These are phyloP conservation scores for Holothuria leucospilota DNA, from an alignment of 53 echinoderm and acorn worm species.

Conservation along the genomic window DNA sequence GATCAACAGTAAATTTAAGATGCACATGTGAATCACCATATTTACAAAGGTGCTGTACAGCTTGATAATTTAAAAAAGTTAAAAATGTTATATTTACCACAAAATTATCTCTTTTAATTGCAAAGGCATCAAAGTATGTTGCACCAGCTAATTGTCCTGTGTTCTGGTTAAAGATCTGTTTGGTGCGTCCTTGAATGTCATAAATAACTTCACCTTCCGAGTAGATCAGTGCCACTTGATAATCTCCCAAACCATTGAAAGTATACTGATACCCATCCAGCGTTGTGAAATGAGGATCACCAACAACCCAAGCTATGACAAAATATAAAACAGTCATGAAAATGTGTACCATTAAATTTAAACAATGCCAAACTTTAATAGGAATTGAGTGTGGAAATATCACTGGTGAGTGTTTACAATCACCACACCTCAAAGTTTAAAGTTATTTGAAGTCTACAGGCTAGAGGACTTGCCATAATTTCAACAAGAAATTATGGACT, in stretches of 20 bases:
- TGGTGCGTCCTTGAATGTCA: slow-evolving; percentile 83
- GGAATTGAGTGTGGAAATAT: no score
- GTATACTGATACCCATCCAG: slow-evolving; percentile 85
- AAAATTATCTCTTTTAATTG: slow-evolving; percentile 60
- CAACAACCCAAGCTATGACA: slow-evolving; percentile 77
- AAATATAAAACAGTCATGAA: not conserved
- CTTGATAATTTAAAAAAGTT: no score
- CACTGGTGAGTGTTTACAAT: no score
- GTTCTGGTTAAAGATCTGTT: slow-evolving; percentile 45
- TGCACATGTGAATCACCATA: not conserved
- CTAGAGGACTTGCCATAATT: no score
- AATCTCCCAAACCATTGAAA: slow-evolving; percentile 96
- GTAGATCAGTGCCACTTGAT: slow-evolving; percentile 66
- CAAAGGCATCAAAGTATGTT: slow-evolving; percentile 82
- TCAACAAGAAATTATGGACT: no score
- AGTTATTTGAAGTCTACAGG: no score
- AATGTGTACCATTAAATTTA: no score
- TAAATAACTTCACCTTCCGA: slow-evolving; percentile 50
- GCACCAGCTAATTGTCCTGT: slow-evolving; percentile 64
- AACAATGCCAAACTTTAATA: no score
- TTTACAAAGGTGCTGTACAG: no score
- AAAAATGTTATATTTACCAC: slow-evolving; percentile 12
- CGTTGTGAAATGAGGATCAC: slow-evolving; percentile 91
- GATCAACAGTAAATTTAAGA: no score
- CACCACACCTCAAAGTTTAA: not conserved